Evolutionary conservation across 2,888 invertebrate species (phyloP).

Genomic region (Drosophila mayaguana): DNA sequence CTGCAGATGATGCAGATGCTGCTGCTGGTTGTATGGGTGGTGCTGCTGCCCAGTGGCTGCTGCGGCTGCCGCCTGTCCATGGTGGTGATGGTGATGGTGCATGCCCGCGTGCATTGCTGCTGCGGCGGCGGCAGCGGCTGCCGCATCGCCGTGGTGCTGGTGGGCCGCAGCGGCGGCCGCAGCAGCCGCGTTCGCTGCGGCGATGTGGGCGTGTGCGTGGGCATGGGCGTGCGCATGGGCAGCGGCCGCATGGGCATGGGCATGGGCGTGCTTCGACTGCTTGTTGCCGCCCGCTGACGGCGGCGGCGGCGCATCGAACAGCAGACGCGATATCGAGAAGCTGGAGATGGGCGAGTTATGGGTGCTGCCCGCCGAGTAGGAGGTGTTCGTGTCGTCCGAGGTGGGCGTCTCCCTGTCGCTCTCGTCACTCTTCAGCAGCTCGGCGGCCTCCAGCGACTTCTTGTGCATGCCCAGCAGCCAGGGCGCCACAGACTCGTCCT

Average conservation of each 20-base stretch:
- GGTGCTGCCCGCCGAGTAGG: conserved; percentile 85
- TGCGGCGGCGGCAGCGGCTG: conserved; percentile 53
- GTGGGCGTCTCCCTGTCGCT: conserved; percentile 89
- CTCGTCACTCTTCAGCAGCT: conserved; percentile 94
- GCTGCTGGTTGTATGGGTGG: conserved; percentile 82
- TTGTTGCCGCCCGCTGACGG: conserved; percentile 35
- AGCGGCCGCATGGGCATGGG: conserved; percentile 54
- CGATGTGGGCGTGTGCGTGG: conserved; percentile 61
- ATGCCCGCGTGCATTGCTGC: conserved; percentile 56
- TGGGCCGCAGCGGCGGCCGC: conserved; percentile 56
- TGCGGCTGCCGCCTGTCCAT: conserved; percentile 22
- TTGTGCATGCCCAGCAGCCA: conserved; percentile 99
- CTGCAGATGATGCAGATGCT: conserved; percentile 73
- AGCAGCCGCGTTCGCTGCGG: conserved; percentile 58
- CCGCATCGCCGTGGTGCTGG: conserved; percentile 57
- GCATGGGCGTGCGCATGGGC: conserved; percentile 52
- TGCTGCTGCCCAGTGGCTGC: conserved; percentile 66
- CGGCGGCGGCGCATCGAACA: conserved; percentile 82
- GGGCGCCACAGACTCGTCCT: conserved; percentile 98
- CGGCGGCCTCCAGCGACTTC: conserved; percentile 98
- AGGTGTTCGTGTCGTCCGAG: conserved; percentile 87
- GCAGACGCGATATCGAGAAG: conserved; percentile 84
- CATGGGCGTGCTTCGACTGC: conserved; percentile 56
- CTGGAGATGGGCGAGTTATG: conserved; percentile 85
- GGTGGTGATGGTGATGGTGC: conserved; percentile 62